phyloP scores from a whole-genome alignment of 2,113 vertebrate genomes.

The Eulacestoma nigropectus region DNA sequence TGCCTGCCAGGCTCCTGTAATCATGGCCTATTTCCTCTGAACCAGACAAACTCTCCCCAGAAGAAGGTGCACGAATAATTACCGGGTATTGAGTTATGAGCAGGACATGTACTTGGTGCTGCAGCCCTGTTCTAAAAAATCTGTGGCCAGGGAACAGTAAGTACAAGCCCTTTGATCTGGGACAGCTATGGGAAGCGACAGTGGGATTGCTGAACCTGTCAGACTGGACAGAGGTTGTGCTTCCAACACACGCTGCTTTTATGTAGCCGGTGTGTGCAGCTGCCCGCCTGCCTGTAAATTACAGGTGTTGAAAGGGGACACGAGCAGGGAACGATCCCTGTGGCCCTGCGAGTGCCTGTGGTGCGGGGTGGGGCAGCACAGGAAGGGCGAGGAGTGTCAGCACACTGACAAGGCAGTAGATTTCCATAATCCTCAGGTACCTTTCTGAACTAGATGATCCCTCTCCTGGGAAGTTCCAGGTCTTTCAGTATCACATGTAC shows the following conservation, averaged over 20 bases:
- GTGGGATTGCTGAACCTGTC: background rate
- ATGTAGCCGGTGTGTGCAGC: background rate
- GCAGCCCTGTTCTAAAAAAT: background rate
- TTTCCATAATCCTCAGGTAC: background rate
- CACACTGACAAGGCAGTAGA: background rate
- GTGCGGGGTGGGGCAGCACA: background rate
- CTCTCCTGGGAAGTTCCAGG: background rate
- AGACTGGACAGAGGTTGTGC: background rate
- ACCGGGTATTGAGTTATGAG: background rate
- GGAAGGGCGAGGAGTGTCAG: background rate
- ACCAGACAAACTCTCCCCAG: background rate
- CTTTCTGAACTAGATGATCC: background rate
- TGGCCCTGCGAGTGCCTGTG: fast-evolving
- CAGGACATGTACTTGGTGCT: background rate
- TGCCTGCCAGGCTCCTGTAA: slow-evolving; percentile 2
- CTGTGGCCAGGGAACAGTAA: background rate
- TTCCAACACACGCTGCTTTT: background rate
- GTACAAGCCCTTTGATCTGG: background rate
- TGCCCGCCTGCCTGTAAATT: background rate
- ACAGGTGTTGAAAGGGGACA: background rate
- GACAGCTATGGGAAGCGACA: fast-evolving
- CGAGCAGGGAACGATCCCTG: background rate
- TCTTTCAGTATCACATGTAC: background rate
- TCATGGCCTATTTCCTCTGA: background rate
- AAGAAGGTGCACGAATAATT: background rate